Evolutionary conservation across 2,888 invertebrate genomes (phyloP).

Genomic region (Seira sanloemensis): DNA sequence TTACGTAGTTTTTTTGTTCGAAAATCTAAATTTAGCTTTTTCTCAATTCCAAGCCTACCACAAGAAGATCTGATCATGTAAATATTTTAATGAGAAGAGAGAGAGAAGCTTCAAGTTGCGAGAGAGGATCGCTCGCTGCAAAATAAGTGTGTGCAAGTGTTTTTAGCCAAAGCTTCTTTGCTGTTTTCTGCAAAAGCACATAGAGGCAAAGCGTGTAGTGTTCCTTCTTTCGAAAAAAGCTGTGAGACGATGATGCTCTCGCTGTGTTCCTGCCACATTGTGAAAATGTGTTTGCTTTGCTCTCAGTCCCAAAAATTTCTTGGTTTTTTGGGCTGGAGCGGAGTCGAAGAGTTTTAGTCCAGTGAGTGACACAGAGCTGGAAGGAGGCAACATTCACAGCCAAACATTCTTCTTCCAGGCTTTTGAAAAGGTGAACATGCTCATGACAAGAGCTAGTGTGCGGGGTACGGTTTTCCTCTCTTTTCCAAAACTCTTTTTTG

Average conservation of each 20-base stretch:
- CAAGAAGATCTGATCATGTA: too few relatives aligned
- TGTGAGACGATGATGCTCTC: not conserved
- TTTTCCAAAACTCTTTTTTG: not conserved
- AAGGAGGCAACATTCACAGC: constrained; percentile 30
- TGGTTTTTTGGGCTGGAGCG: not conserved
- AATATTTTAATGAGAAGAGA: too few relatives aligned
- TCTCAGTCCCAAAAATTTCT: too few relatives aligned
- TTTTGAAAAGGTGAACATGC: constrained; percentile 59
- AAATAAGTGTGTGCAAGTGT: constrained; percentile 28
- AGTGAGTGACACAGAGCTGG: constrained; percentile 48
- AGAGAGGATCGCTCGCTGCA: too few relatives aligned
- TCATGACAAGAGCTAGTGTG: constrained; percentile 33
- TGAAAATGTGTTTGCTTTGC: not conserved
- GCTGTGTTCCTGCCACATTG: not conserved
- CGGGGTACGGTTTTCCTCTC: not conserved
- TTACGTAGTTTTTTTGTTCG: too few relatives aligned
- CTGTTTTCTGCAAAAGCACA: not conserved
- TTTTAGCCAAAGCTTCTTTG: constrained; percentile 29
- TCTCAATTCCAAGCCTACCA: too few relatives aligned
- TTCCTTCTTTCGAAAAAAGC: not conserved
- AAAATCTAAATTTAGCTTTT: too few relatives aligned
- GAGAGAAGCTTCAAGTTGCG: too few relatives aligned
- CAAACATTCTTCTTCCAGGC: constrained; percentile 58
- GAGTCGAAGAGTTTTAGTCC: not conserved
- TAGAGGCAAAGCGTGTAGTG: too few relatives aligned